Percentiles rank a stretch among this genome's conserved stretches.
Evolutionary conservation across 2,797 vertebrate species (phyloP).

Genomic region (Lepilemur ruficaudatus): DNA sequence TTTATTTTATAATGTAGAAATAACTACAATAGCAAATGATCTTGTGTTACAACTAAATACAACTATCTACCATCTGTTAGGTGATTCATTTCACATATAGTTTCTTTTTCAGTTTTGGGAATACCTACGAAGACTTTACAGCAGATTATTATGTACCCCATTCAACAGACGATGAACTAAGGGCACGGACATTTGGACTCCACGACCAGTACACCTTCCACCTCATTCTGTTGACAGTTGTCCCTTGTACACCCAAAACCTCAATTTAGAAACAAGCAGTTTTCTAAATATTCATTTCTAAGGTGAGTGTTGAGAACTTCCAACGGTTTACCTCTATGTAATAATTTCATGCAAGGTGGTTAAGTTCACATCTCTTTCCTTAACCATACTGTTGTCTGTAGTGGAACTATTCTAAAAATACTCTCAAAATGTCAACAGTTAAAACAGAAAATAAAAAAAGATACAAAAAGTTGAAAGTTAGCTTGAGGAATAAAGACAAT

Average conservation of each 20-base stretch:
- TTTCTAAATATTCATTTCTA: conserved; percentile 15
- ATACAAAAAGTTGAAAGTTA: not conserved
- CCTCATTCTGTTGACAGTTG: not conserved
- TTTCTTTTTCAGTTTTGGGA: not conserved
- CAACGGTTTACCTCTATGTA: not conserved
- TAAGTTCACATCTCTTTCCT: not conserved
- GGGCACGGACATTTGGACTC: accelerated
- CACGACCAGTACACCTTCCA: not conserved
- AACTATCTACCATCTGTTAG: not conserved
- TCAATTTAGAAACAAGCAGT: not conserved
- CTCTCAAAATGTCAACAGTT: not conserved
- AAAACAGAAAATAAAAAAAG: not conserved
- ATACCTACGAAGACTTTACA: not conserved
- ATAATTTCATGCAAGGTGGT: not conserved
- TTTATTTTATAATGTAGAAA: conserved; percentile 36
- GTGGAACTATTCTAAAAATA: not conserved
- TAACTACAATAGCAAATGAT: not conserved
- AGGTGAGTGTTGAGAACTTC: not conserved
- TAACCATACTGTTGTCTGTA: not conserved
- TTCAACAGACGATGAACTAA: not conserved
- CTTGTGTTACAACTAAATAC: not conserved
- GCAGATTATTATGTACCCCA: not conserved
- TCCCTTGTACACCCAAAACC: not conserved
- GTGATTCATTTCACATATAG: not conserved
- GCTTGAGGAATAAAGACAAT: not conserved